Percentiles rank a stretch among this genome's conserved stretches.
These are phyloP conservation scores for Bombus consobrinus DNA, from an alignment of 1,140 invertebrate genomes.

Conservation along the genomic window DNA sequence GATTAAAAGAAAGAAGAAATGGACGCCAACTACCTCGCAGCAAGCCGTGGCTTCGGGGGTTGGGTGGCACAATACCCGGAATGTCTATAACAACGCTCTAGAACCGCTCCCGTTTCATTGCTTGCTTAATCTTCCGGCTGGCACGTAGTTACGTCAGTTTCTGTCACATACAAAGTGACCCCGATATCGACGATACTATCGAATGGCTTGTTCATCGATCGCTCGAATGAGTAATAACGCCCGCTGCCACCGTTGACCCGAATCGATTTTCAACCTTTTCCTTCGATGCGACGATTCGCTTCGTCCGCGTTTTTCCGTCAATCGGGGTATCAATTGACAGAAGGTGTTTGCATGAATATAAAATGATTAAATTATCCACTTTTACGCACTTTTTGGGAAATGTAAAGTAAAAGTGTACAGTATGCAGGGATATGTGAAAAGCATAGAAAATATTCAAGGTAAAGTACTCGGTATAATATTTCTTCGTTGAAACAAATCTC, in stretches of 20 bases:
- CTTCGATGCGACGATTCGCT: background rate
- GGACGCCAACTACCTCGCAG: constrained; percentile 75
- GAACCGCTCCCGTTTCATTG: constrained; percentile 73
- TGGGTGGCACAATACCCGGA: constrained; percentile 52
- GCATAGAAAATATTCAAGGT: no score
- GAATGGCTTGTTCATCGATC: constrained; percentile 42
- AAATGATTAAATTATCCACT: no score
- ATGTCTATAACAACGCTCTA: constrained; percentile 63
- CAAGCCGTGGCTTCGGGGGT: constrained; percentile 48
- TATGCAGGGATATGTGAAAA: no score
- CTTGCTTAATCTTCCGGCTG: constrained; percentile 74
- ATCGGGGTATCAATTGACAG: background rate
- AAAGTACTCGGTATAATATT: no score
- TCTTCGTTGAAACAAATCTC: no score
- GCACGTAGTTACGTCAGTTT: constrained; percentile 65
- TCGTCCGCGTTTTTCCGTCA: background rate
- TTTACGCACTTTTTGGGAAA: no score
- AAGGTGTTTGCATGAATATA: background rate
- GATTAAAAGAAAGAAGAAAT: constrained; percentile 83
- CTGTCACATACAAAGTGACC: constrained; percentile 53
- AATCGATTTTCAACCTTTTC: constrained; percentile 45
- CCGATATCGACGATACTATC: constrained; percentile 51
- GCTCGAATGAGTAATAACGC: constrained; percentile 34
- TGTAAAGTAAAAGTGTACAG: no score
- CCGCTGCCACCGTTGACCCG: constrained; percentile 23